Evolutionary conservation across 2,888 invertebrate genomes (phyloP).

Genomic region (Polietes domitor): DNA sequence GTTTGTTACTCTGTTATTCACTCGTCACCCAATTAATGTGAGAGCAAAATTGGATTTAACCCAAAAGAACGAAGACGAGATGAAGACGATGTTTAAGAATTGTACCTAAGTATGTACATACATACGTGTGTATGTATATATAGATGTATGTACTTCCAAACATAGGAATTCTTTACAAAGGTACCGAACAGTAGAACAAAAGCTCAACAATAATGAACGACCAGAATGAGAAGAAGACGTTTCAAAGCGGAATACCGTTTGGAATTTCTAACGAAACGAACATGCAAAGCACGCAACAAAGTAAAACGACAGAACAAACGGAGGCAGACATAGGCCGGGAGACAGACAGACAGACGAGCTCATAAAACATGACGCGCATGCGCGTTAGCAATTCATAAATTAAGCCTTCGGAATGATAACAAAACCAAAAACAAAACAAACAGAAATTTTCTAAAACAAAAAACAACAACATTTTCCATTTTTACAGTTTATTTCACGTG

Average conservation of each 20-base stretch:
- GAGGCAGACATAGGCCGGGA: background rate
- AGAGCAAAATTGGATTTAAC: constrained; percentile 58
- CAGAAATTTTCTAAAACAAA: background rate
- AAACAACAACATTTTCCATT: background rate
- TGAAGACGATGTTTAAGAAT: background rate
- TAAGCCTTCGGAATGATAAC: background rate
- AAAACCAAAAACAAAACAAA: background rate
- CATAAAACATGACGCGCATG: constrained; percentile 30
- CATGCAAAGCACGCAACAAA: constrained; percentile 53
- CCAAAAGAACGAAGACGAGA: constrained; percentile 28
- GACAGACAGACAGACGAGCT: background rate
- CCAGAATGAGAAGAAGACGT: background rate
- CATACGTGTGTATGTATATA: background rate
- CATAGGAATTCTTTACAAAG: constrained; percentile 11
- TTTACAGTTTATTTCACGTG: background rate
- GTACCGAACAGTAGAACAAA: background rate
- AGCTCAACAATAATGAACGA: constrained; percentile 8
- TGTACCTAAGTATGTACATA: background rate
- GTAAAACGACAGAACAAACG: constrained; percentile 3
- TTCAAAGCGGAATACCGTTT: constrained; percentile 37
- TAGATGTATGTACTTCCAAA: too few species aligned
- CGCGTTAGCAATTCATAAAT: constrained; percentile 14
- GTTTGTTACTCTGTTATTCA: background rate
- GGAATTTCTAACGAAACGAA: constrained; percentile 45
- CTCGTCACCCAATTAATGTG: constrained; percentile 50